Base-by-base conservation (phyloP, 2,888 invertebrate genomes). In the Aporophyla nigra region DNA sequence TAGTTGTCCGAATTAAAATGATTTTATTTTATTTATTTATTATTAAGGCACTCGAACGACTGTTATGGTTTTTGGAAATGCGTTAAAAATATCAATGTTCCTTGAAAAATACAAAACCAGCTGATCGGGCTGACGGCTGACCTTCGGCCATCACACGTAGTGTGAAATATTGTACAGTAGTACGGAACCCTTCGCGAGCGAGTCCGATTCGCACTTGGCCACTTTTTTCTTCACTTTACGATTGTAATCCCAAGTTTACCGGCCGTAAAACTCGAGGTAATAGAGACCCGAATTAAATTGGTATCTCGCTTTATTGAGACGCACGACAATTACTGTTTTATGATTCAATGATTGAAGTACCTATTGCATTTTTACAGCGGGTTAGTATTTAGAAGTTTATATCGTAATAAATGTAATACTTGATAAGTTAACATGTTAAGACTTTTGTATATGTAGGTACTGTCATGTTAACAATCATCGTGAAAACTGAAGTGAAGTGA, bases 191-290 rank as follows among this genome's bases (percentile, higher is more conserved):
- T 21, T 21, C 33, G 12, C 59, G 12, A 21, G 21, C 21, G 33
- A 21, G 33, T 10, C 33, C 33, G 10, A 33, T 4, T 21, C 1
- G 27, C 27, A 59, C 33, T 59, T 59, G 59, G 59, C 33, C 5
- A 21, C 59, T 59, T 21, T 93, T 92, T 92, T 90, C 85, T 80
- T 86, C 87, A 84, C 85, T 95, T 95, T 94, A 95, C 94, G 94
- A 95, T 92, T 91, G 94, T 93, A 94, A 94, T 95, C 93, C 91
- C 88, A 88, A 91, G 90, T 93, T 93, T 92, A 92, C 92, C 91
- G 93, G 87, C 91, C 92, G 91, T 95, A 93, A 95, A 95, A 89
- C 86, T 86, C 79, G 86, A 87, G 86, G 90, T 89, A 89, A 91
- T 90, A 89, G 90, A 90, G 85, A 83, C 78, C 88, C 87, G 91